Percentiles rank a stretch among this genome's conserved stretches.
phyloP scores from a whole-genome alignment of 2,113 vertebrate species.

The Ornithorhynchus anatinus region DNA sequence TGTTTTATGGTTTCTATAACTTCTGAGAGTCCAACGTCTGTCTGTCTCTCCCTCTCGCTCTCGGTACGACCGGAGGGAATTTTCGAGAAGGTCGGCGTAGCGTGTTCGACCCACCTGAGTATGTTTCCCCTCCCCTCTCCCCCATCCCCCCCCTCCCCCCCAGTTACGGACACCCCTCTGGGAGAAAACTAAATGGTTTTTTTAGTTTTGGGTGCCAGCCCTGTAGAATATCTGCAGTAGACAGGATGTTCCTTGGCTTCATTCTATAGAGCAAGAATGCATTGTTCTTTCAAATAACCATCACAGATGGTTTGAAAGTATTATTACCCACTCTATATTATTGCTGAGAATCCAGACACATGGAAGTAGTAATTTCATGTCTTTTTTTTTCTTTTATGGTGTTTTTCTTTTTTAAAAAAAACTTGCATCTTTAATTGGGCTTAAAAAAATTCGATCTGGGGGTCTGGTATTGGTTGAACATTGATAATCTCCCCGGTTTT shows the following conservation, averaged over 20 bases:
- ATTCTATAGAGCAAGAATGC: background rate
- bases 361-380: background rate
- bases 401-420: too few species aligned
- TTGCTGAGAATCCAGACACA: background rate
- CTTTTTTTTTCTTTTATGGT: background rate
- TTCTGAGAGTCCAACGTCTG: too few species aligned
- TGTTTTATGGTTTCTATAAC: too few species aligned
- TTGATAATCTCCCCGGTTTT: conserved; percentile 15
- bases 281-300: conserved; percentile 19
- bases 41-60: too few species aligned
- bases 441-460: conserved; percentile 29
- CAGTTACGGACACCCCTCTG: too few species aligned
- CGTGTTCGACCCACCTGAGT: too few species aligned
- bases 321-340: background rate
- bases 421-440: conserved; percentile 19
- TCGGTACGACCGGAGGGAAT: too few species aligned
- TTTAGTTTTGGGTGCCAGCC: background rate
- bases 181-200: too few species aligned
- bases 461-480: conserved; percentile 23
- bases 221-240: background rate
- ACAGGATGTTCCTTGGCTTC: background rate
- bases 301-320: background rate
- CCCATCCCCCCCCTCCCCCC: too few species aligned
- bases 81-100: too few species aligned
- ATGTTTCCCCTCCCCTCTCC: too few species aligned